Percentiles rank a stretch among this genome's conserved stretches.
These are phyloP conservation scores for Diogma glabrata DNA, from an alignment of 2,888 invertebrate genomes.

Conservation along the genomic window DNA sequence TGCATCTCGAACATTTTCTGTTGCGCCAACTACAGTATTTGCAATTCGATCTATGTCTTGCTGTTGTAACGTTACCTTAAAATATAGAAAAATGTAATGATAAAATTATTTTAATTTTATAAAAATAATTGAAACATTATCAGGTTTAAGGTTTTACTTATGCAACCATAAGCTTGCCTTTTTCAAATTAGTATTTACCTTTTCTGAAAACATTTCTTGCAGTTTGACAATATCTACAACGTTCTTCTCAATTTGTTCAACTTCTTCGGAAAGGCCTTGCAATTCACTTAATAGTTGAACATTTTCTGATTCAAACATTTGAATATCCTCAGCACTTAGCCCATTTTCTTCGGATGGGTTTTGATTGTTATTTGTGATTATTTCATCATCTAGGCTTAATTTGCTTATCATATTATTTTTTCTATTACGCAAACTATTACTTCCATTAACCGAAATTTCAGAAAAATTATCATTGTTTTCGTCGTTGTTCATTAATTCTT, in stretches of 20 bases:
- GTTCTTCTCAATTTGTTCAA: slow-evolving; percentile 79
- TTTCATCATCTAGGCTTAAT: slow-evolving; percentile 27
- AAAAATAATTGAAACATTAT: no score
- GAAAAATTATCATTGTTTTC: slow-evolving; percentile 11
- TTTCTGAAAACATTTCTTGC: slow-evolving; percentile 94
- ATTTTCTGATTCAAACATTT: slow-evolving; percentile 90
- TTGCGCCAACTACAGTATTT: slow-evolving; percentile 78
- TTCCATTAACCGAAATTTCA: slow-evolving; percentile 10
- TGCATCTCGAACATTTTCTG: slow-evolving; percentile 91
- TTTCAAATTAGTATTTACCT: slow-evolving; percentile 37
- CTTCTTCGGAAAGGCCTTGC: slow-evolving; percentile 81
- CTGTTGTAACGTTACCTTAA: slow-evolving; percentile 77
- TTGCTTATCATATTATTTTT: slow-evolving; percentile 25
- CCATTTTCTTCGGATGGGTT: slow-evolving; percentile 46
- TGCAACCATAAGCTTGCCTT: not conserved
- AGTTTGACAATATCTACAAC: slow-evolving; percentile 91
- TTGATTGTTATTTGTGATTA: slow-evolving; percentile 12
- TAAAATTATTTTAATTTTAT: not conserved
- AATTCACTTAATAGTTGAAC: slow-evolving; percentile 74
- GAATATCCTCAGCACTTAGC: slow-evolving; percentile 75
- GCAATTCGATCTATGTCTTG: slow-evolving; percentile 85
- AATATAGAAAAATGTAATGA: slow-evolving; percentile 7
- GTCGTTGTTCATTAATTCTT: slow-evolving; percentile 14
- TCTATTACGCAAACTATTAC: slow-evolving; percentile 9
- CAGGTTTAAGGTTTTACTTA: no score